A percentile compares a stretch with the other conserved stretches of the same genome.
phyloP scores from a whole-genome alignment of 2,113 vertebrate genomes.

The Heloderma charlesbogerti region DNA sequence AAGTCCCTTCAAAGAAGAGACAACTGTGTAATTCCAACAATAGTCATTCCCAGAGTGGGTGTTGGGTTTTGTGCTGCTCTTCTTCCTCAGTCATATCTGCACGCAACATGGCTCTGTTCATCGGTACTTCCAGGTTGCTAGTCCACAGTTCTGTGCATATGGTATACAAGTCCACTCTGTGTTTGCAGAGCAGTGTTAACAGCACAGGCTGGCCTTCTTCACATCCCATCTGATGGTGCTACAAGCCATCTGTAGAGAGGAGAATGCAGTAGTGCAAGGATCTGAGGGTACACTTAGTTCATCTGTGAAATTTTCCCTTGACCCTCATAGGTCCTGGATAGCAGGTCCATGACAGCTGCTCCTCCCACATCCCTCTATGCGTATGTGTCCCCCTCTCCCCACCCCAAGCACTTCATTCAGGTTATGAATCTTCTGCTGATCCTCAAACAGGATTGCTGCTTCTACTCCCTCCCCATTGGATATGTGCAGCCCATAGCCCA shows the following conservation, averaged over 20 bases:
- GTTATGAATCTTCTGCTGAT: not conserved
- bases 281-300: not conserved
- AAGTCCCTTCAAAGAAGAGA: not conserved
- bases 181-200: not conserved
- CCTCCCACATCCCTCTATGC: not conserved
- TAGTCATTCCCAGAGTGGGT: not conserved
- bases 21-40: not conserved
- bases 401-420: not conserved
- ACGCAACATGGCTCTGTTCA: not conserved
- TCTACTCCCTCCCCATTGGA: not conserved
- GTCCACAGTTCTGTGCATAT: not conserved
- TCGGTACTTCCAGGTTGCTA: not conserved
- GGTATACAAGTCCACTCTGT: not conserved
- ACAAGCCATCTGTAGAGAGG: not conserved
- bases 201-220: not conserved
- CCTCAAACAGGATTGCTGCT: not conserved
- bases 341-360: not conserved
- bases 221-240: not conserved
- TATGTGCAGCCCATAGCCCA: not conserved
- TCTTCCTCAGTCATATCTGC: not conserved
- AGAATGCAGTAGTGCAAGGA: not conserved
- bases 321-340: rapidly evolving
- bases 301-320: not conserved
- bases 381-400: too few species aligned
- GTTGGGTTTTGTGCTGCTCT: not conserved